Percentiles rank a stretch among this genome's conserved stretches.
phyloP scores from a whole-genome alignment of 1,140 invertebrate genomes.

The Neodiprion virginianus region DNA sequence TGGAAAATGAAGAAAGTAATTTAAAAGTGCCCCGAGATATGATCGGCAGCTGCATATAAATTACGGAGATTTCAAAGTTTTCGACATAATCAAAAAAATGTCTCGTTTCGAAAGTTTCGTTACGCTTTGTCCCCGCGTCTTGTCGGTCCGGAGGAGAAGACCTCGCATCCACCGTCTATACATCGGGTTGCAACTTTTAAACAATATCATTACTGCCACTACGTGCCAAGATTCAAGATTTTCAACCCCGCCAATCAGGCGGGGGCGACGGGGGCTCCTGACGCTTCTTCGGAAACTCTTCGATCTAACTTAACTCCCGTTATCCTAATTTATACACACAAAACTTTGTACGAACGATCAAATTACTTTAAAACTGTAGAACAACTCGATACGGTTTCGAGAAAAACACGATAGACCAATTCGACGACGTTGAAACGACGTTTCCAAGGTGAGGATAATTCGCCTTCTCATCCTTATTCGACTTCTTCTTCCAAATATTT shows the following conservation, averaged over 20 bases:
- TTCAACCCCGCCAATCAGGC: background rate
- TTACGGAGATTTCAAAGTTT: background rate
- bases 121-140: background rate
- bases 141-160: background rate
- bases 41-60: constrained; percentile 6
- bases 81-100: background rate
- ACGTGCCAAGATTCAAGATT: background rate
- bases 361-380: background rate
- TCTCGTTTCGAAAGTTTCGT: background rate
- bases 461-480: background rate
- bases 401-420: too few species aligned
- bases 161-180: background rate
- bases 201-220: background rate
- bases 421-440: too few species aligned
- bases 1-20: constrained; percentile 7
- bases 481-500: background rate
- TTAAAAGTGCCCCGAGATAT: background rate
- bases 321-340: background rate
- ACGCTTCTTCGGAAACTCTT: background rate
- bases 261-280: background rate
- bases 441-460: background rate
- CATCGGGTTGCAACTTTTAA: constrained; percentile 2
- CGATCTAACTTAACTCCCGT: background rate
- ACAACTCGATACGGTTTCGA: background rate
- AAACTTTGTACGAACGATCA: background rate